phyloP scores from a whole-genome alignment of 2,888 invertebrate species.

The Alloplasta piceator region DNA sequence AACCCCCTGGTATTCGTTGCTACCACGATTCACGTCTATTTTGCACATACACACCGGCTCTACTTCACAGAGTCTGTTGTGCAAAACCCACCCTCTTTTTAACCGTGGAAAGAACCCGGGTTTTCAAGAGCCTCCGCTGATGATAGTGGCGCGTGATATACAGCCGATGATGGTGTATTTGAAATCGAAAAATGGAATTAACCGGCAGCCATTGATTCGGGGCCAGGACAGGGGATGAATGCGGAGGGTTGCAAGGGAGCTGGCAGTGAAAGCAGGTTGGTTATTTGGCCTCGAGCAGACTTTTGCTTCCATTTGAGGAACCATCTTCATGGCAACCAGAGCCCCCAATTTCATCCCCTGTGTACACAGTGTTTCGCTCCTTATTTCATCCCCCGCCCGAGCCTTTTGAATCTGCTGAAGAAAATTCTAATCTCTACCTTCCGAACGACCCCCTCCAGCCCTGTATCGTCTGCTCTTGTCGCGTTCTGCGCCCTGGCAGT shows the following conservation, averaged over 20 bases:
- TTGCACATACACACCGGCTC: neutral
- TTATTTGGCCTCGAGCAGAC: too few species aligned
- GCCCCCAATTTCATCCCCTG: too few species aligned
- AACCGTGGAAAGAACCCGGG: slow-evolving; percentile 66
- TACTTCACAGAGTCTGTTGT: slow-evolving; percentile 14
- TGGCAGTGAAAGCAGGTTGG: too few species aligned
- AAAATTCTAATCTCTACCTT: too few species aligned
- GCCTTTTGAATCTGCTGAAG: too few species aligned
- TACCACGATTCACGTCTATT: neutral
- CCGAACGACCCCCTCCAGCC: too few species aligned
- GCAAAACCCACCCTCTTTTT: slow-evolving; percentile 29
- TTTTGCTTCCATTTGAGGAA: too few species aligned
- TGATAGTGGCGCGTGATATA: too few species aligned
- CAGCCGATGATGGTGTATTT: slow-evolving; percentile 42
- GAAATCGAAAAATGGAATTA: slow-evolving; percentile 77
- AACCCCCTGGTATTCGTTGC: slow-evolving; percentile 20
- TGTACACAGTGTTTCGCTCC: too few species aligned
- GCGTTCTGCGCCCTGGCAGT: slow-evolving; percentile 54
- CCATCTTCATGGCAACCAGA: too few species aligned
- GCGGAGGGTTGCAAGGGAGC: slow-evolving; percentile 6
- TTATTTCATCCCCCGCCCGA: too few species aligned
- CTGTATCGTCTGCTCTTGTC: too few species aligned
- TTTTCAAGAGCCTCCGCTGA: slow-evolving; percentile 63
- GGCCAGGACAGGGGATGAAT: slow-evolving; percentile 53
- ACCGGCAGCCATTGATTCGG: slow-evolving; percentile 79